phyloP scores from a whole-genome alignment of 2,797 vertebrate species.

The Bufotes viridis region DNA sequence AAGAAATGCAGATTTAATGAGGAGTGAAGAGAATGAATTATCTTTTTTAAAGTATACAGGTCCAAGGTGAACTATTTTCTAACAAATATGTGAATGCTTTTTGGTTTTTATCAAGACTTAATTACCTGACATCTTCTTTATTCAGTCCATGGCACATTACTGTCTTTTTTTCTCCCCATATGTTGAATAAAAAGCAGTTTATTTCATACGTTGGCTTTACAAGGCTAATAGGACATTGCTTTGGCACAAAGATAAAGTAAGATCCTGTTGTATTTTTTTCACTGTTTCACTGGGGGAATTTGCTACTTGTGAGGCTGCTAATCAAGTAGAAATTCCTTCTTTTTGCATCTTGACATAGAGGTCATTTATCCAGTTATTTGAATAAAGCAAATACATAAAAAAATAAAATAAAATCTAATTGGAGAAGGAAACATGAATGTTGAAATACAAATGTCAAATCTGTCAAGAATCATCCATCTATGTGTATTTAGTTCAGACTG shows the following conservation, averaged over 20 bases:
- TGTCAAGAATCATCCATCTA: too few species aligned
- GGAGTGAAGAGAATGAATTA: conserved; percentile 46
- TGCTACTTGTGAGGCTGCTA: too few species aligned
- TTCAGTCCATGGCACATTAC: conserved; percentile 33
- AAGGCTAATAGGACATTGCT: conserved; percentile 31
- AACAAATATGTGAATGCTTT: conserved; percentile 48
- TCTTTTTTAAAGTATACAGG: conserved; percentile 45
- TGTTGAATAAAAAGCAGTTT: conserved; percentile 40
- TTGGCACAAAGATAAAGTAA: neutral
- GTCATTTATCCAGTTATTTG: neutral
- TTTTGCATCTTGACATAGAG: neutral
- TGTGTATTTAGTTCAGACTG: too few species aligned
- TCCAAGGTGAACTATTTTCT: conserved; percentile 52
- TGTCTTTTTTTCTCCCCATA: conserved; percentile 25
- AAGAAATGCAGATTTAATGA: conserved; percentile 53
- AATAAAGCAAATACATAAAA: too few species aligned
- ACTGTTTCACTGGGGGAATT: neutral
- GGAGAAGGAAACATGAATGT: too few species aligned
- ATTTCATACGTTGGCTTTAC: conserved; percentile 11
- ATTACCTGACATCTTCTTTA: conserved; percentile 38
- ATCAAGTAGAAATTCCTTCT: neutral
- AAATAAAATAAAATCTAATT: too few species aligned
- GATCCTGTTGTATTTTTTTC: neutral
- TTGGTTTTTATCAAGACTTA: conserved; percentile 46
- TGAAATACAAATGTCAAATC: too few species aligned